Evolutionary conservation across 2,888 invertebrate species (phyloP).

Genomic region (Acleris cristana): DNA sequence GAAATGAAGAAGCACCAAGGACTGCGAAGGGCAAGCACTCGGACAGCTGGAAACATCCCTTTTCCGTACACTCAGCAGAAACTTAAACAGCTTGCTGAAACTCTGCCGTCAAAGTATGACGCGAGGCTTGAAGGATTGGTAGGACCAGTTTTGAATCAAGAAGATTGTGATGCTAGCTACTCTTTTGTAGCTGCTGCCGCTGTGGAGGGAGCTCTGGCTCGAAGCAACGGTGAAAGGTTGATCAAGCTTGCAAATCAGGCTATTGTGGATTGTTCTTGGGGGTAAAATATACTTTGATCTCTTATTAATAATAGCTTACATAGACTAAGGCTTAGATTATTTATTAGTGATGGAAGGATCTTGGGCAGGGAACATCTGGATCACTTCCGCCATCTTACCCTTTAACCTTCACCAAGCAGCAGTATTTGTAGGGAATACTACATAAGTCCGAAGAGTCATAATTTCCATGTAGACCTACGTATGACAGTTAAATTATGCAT

Average conservation of each 20-base stretch:
- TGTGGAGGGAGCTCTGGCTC: slow-evolving; percentile 67
- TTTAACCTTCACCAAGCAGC: too few species aligned
- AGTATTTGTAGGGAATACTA: too few species aligned
- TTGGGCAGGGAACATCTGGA: too few species aligned
- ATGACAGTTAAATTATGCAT: too few species aligned
- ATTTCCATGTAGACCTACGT: too few species aligned
- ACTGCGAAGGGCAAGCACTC: slow-evolving; percentile 48
- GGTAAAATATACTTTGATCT: slow-evolving; percentile 46
- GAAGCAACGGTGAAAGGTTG: slow-evolving; percentile 61
- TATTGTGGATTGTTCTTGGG: slow-evolving; percentile 70
- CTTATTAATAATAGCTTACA: neutral
- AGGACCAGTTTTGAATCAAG: slow-evolving; percentile 64
- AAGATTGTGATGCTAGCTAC: slow-evolving; percentile 67
- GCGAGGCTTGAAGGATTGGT: slow-evolving; percentile 59
- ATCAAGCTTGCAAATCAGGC: slow-evolving; percentile 67
- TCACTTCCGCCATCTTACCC: too few species aligned
- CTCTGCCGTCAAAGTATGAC: slow-evolving; percentile 60
- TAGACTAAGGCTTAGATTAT: too few species aligned
- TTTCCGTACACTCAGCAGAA: slow-evolving; percentile 60
- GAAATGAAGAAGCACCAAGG: slow-evolving; percentile 60
- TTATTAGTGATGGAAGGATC: too few species aligned
- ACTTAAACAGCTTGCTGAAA: slow-evolving; percentile 44
- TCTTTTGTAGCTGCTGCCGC: slow-evolving; percentile 64
- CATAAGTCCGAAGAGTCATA: too few species aligned
- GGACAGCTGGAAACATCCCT: slow-evolving; percentile 55